These are phyloP conservation scores for Distichodus sexfasciatus DNA, from an alignment of 2,797 vertebrate species.

Conservation along the genomic window DNA sequence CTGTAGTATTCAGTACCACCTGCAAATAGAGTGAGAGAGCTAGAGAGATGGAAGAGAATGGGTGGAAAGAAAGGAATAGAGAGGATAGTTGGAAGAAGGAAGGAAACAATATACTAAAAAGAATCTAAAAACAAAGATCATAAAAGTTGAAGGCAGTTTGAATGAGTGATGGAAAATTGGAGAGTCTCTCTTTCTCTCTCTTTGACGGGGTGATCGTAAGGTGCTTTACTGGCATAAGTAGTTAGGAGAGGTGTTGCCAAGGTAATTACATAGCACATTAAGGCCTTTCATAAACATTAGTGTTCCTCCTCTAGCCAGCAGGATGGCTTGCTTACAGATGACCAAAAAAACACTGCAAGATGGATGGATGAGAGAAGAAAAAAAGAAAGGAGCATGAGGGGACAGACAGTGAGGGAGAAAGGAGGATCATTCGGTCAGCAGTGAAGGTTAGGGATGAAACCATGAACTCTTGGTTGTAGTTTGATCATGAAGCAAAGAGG, in stretches of 20 bases:
- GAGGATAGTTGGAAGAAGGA: conserved; percentile 14
- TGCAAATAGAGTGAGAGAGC: conserved; percentile 63
- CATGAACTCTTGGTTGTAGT: not conserved
- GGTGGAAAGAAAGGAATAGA: not conserved
- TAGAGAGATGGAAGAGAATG: not conserved
- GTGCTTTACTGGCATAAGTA: conserved; percentile 76
- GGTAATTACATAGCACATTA: conserved; percentile 81
- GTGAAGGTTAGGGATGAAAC: conserved; percentile 7
- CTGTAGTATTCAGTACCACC: conserved; percentile 68
- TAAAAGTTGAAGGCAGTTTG: conserved; percentile 28
- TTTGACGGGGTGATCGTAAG: conserved; percentile 71
- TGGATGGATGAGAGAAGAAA: conserved; percentile 24
- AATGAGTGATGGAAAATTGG: conserved; percentile 57
- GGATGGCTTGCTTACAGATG: conserved; percentile 62
- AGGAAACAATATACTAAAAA: conserved; percentile 18
- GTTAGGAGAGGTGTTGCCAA: conserved; percentile 74
- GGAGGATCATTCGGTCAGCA: conserved; percentile 36
- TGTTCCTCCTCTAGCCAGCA: conserved; percentile 72
- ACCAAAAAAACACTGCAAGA: conserved; percentile 16
- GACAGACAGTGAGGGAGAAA: conserved; percentile 49
- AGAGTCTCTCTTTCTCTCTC: conserved; percentile 45
- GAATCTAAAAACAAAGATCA: conserved; percentile 56
- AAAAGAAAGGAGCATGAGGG: conserved; percentile 49
- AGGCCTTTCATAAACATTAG: conserved; percentile 78
- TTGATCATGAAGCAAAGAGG: conserved; percentile 2